Evolutionary conservation across 2,888 invertebrate species (phyloP).

Genomic region (Eupithecia abbreviata): DNA sequence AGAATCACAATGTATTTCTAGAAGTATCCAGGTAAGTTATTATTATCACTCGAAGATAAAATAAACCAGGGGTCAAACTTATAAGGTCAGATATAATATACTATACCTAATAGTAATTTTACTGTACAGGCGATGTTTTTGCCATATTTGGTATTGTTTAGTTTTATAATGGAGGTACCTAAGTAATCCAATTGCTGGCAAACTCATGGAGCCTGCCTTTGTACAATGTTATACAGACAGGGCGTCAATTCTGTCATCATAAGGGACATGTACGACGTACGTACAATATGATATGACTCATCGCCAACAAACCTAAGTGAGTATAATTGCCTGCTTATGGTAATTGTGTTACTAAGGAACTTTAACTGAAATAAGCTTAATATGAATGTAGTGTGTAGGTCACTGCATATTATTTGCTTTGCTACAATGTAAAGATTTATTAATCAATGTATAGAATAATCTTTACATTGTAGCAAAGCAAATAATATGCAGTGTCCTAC

Average conservation of each 20-base stretch:
- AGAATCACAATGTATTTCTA: not conserved
- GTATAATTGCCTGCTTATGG: not conserved
- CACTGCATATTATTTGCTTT: not conserved
- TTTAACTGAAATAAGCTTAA: not conserved
- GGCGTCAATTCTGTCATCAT: not conserved
- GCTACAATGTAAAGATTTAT: no score
- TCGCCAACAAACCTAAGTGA: not conserved
- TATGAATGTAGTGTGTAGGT: not conserved
- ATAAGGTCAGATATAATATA: conserved; percentile 14
- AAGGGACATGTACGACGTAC: no score
- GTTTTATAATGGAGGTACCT: not conserved
- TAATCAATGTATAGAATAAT: no score
- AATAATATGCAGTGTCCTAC: not conserved
- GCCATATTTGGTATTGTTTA: not conserved
- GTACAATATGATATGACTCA: not conserved
- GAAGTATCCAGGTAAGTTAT: not conserved
- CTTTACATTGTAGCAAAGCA: no score
- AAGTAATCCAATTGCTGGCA: not conserved
- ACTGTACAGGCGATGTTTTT: conserved; percentile 8
- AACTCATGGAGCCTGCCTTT: not conserved
- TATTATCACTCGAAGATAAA: not conserved
- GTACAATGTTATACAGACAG: not conserved
- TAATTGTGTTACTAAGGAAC: not conserved
- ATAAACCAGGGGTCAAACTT: conserved; percentile 22
- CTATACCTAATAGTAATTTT: not conserved